Base-by-base conservation (phyloP, 64 coral and sea anemone genomes). In the Anthopleura sola region DNA sequence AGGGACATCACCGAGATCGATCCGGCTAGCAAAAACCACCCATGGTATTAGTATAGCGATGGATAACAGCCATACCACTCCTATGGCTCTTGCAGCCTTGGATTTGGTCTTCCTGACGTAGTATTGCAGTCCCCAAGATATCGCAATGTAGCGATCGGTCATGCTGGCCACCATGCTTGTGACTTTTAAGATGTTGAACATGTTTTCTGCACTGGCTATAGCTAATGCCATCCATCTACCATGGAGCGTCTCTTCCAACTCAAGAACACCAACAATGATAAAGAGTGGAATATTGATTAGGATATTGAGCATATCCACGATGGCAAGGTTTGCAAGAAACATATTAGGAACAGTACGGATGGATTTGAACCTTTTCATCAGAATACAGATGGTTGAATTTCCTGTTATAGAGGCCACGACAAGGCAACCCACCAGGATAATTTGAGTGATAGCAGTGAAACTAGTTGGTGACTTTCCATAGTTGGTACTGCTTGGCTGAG, bases 271-370 rank as follows among this genome's bases (percentile, higher is more conserved):
- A 7, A 38, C 68, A 24, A 78, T 12, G 11, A 40, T 13, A 49
- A 51, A 87, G 8, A 78, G 21, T 4, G 85, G 85, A 18, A 55
- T 26, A 23, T 87, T 78, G 14, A 78, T 57, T 14, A 78, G 6
- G 19, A 20, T 32, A 47, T 78, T 78, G 2, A 87, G 71, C 12
- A 87, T 26, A 36, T 87, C 85, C 24, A 78, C 53, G 11, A 78
- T 23, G 1, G 85, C 69, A 2, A 78, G 48, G 36, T 78, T 87
- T 7, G 68, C 69, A 6, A 87, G 14, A 12, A 87, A 69, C 21
- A 87, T 78, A 46, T 87, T 87, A n/a, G 68, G 74, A 53, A 78
- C 38, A 33, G 85, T 87, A 7, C 74, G 85, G n/a, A 87, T 36
- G 40, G 68, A 75, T 69, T 78, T 87, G 62, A 87, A 87, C 28